Percentiles rank a stretch among this genome's conserved stretches.
These are phyloP conservation scores for Premnoplex brunnescens DNA, from an alignment of 2,797 vertebrate species.

Conservation along the genomic window DNA sequence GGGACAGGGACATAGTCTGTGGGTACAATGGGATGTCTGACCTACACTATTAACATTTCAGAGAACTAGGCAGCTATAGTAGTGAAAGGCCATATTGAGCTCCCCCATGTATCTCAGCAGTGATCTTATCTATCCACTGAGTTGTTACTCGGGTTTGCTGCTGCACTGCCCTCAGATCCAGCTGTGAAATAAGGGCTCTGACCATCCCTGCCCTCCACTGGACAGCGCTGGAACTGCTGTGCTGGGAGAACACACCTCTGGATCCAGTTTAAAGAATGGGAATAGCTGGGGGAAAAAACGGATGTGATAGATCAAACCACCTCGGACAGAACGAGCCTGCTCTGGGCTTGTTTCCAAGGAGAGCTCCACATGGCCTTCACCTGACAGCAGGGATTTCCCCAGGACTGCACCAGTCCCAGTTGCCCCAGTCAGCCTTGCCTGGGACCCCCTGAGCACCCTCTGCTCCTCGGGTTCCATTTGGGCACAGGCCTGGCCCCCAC, in stretches of 20 bases:
- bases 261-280: not conserved
- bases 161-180: not conserved
- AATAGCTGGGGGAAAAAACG: fast-evolving
- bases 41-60: not conserved
- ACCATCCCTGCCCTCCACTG: not conserved
- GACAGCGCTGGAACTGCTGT: not conserved
- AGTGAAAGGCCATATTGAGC: not conserved
- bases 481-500: not conserved
- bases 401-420: not conserved
- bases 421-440: not conserved
- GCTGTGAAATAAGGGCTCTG: not conserved
- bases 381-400: not conserved
- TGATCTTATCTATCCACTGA: not conserved
- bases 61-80: not conserved
- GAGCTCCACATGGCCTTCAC: not conserved
- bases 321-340: not conserved
- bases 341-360: not conserved
- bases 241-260: not conserved
- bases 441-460: not conserved
- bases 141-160: not conserved
- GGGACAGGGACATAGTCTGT: fast-evolving
- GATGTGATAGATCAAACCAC: not conserved
- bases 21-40: not conserved
- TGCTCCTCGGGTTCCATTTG: not conserved
- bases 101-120: not conserved